phyloP scores from a whole-genome alignment of 2,888 invertebrate genomes.

The Metopia argyrocephala region DNA sequence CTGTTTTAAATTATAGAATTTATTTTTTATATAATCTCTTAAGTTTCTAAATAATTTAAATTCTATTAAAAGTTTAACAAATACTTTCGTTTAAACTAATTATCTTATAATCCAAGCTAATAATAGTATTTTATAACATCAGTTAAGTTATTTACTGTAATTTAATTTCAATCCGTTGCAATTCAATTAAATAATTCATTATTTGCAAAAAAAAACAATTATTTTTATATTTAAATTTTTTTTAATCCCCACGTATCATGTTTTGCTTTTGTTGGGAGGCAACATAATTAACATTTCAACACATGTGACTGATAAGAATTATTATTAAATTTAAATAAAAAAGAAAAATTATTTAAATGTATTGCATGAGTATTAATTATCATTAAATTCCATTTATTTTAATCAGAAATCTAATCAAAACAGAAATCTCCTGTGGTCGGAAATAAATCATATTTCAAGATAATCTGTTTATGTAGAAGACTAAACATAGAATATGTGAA shows the following conservation, averaged over 20 bases:
- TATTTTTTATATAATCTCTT: neutral
- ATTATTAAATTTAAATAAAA: conserved; percentile 32
- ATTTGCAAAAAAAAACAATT: neutral
- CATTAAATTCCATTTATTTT: conserved; percentile 48
- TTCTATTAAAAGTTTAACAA: neutral
- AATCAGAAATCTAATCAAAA: conserved; percentile 43
- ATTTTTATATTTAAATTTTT: neutral
- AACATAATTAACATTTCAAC: neutral
- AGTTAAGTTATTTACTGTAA: neutral
- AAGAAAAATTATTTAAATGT: conserved; percentile 6
- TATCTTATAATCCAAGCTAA: neutral
- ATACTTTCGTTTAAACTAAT: neutral
- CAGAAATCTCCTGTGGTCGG: conserved; percentile 16
- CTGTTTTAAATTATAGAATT: neutral
- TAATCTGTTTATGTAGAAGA: neutral
- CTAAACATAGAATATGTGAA: neutral
- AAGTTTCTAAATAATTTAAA: neutral
- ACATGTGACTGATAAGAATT: conserved; percentile 10
- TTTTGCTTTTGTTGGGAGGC: neutral
- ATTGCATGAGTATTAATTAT: conserved; percentile 47
- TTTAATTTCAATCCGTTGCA: neutral
- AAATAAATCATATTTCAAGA: neutral
- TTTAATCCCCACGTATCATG: neutral
- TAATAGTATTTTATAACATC: neutral
- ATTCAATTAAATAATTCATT: neutral